Evolutionary conservation across 2,113 vertebrate genomes (phyloP).

Genomic region (Noturus placidus): DNA sequence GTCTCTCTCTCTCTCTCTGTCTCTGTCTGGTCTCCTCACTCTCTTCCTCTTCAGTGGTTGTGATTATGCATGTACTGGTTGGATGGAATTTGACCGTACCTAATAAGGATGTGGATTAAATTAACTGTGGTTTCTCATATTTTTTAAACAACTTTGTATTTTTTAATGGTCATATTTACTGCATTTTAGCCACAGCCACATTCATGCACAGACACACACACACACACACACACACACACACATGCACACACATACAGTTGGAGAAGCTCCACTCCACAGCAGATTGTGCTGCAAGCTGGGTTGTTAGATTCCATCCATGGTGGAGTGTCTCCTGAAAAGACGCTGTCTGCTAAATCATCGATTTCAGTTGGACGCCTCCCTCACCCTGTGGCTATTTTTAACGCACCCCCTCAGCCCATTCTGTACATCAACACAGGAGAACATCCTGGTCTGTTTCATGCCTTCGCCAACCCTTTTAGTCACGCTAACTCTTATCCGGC

Average conservation of each 20-base stretch:
- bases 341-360: slow-evolving; percentile 70
- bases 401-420: slow-evolving; percentile 52
- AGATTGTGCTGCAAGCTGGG: slow-evolving; percentile 43
- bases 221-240: not conserved
- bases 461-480: slow-evolving; percentile 74
- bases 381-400: slow-evolving; percentile 71
- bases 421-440: slow-evolving; percentile 57
- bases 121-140: not conserved
- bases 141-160: slow-evolving; percentile 6
- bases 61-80: not conserved
- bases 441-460: slow-evolving; percentile 60
- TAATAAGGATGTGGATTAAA: slow-evolving; percentile 17
- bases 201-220: not conserved
- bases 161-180: slow-evolving; percentile 8
- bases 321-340: slow-evolving; percentile 61
- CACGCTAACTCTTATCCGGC: slow-evolving; percentile 74
- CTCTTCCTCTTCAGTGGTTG: slow-evolving; percentile 15
- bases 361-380: slow-evolving; percentile 62
- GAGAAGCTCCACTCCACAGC: slow-evolving; percentile 22
- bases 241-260: not conserved
- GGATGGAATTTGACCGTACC: not conserved
- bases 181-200: slow-evolving; percentile 15
- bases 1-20: slow-evolving; percentile 15
- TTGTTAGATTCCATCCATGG: slow-evolving; percentile 45
- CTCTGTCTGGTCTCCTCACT: slow-evolving; percentile 8